Evolutionary conservation across 2,888 invertebrate species (phyloP).

Genomic region (Drosophila macrospina): DNA sequence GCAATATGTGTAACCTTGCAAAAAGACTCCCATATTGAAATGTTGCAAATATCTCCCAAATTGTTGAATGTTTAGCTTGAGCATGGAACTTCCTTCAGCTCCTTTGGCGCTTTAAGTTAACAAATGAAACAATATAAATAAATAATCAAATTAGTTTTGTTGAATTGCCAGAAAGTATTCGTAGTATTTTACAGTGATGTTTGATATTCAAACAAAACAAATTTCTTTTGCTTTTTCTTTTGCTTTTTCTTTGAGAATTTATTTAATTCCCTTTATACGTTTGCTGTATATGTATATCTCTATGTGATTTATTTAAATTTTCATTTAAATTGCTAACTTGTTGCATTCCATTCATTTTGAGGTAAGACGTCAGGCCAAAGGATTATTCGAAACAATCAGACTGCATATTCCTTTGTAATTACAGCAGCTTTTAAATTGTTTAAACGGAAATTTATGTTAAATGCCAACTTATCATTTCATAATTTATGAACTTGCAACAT

Average conservation of each 20-base stretch:
- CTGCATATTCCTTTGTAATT: background rate
- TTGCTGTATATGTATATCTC: background rate
- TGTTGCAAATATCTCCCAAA: constrained; percentile 14
- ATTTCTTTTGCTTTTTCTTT: constrained; percentile 3
- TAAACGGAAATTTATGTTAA: background rate
- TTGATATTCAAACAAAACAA: constrained; percentile 3
- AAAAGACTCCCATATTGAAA: constrained; percentile 38
- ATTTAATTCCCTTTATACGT: constrained; percentile 7
- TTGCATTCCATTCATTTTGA: constrained; percentile 6
- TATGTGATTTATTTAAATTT: constrained; percentile 5
- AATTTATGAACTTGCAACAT: constrained; percentile 1
- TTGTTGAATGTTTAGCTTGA: too few relatives aligned
- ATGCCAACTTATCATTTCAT: background rate
- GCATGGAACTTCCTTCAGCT: background rate
- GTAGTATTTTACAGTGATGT: background rate
- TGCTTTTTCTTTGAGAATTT: background rate
- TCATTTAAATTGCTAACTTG: background rate
- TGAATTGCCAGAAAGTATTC: background rate
- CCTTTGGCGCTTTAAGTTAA: background rate
- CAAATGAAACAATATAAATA: constrained; percentile 3
- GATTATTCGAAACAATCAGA: background rate
- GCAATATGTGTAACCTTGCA: background rate
- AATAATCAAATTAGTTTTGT: constrained; percentile 26
- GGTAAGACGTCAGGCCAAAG: background rate
- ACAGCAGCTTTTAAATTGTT: background rate